A percentile compares a stretch with the other conserved stretches of the same genome.
phyloP scores from a whole-genome alignment of 2,797 vertebrate genomes.

The Falco peregrinus region DNA sequence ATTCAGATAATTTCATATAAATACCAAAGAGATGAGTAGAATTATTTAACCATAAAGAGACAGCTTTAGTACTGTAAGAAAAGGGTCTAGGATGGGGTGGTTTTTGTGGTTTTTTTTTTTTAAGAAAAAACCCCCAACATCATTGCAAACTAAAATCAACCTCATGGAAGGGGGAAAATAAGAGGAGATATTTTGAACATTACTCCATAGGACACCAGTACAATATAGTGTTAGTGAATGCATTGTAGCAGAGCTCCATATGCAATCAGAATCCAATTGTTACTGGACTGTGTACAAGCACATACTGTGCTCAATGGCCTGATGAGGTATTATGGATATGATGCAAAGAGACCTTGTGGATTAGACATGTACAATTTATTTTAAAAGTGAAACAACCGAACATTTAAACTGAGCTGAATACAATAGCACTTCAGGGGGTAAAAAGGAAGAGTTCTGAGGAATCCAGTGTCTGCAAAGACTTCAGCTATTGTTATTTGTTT shows the following conservation, averaged over 20 bases:
- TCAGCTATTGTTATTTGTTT: not conserved
- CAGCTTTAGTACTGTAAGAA: constrained; percentile 57
- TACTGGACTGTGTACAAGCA: constrained; percentile 80
- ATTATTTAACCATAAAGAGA: constrained; percentile 73
- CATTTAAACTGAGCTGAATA: constrained; percentile 63
- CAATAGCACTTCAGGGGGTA: constrained; percentile 28
- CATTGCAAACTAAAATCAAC: constrained; percentile 73
- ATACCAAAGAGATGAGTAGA: constrained; percentile 67
- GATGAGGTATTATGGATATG: constrained; percentile 83
- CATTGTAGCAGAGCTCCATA: constrained; percentile 78
- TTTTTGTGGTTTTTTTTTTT: not conserved
- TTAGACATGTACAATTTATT: constrained; percentile 78
- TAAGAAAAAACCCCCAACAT: not conserved
- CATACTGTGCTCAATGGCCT: constrained; percentile 92
- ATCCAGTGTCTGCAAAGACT: not conserved
- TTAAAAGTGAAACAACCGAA: constrained; percentile 68
- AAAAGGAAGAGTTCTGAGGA: constrained; percentile 2
- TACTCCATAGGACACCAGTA: constrained; percentile 79
- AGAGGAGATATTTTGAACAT: constrained; percentile 81
- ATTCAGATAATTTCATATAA: constrained; percentile 76
- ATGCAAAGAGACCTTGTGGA: constrained; percentile 78
- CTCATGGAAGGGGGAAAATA: constrained; percentile 77
- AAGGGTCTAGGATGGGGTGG: constrained; percentile 23
- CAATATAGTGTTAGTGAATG: constrained; percentile 76
- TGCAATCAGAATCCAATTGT: constrained; percentile 86